Evolutionary conservation across 2,797 vertebrate species (phyloP), one percentile per base, ranked within the genome.

Genomic region (Gymnopithys bicolor): DNA sequence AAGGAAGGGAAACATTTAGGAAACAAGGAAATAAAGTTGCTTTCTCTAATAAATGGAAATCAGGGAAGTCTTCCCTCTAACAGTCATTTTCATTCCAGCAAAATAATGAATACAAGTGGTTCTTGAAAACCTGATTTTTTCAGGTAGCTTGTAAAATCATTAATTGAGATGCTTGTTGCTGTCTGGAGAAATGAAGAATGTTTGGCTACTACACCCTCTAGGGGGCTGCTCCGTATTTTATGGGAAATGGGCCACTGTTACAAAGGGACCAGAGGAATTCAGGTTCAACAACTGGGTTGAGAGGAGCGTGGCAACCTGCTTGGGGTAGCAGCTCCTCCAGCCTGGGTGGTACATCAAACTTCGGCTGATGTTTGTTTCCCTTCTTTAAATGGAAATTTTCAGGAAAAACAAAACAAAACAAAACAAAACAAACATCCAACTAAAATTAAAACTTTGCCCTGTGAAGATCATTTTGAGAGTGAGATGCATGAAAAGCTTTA

Each of bases 61-160:
- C 17, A 32, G 58, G 19, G 45, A 66, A 85, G 13, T 12, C 10
- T 92, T 91, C 27, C 22, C 9, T 69, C 25, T 85, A 18, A 41
- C 9, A 27, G 23, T 27, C 23, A 8, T 83, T 91, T 91, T 85
- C 18, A 55, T 78, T 83, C 39, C 0, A 0, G 7, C 21, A 51
- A 81, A 94, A 78, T 76, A 84, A 93, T 19, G 75, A 95, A 49
- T 35, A 49, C 17, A 21, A 85, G 70, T 66, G 28, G 22, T 49
- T 82, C 69, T 88, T 92, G 76, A 90, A 92, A 94, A 77, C 24
- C 39, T 0, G 5, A 2, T 74, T 92, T 89, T 95, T 95, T 59
- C 58, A 89, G 43, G 19, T 19, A 73, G 58, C 66, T 71, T 30
- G 35, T 80, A 58, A 89, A 77, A 75, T 68, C n/a, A 53, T 22